Conservation (phyloP, 2,888 invertebrate species). For the Baronia brevicornis region DNA sequence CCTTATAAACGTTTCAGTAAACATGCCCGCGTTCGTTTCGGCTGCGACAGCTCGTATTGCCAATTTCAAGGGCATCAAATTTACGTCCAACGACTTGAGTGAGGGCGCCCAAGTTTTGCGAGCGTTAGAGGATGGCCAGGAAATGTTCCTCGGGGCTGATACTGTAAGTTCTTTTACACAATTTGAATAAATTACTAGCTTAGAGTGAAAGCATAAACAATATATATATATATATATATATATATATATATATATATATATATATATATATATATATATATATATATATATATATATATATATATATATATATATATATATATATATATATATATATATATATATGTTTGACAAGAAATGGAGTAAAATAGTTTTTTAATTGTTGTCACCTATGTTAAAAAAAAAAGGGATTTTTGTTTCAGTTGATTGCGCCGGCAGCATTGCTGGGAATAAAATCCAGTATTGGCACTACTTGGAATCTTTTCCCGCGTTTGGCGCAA, state of each 20-base stretch:
- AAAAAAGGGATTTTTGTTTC: too few relatives aligned
- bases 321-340: background rate
- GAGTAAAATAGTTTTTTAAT: too few relatives aligned
- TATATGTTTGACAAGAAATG: background rate
- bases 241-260: too few relatives aligned
- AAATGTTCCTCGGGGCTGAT: slow-evolving; percentile 81
- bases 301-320: background rate
- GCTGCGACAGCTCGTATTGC: slow-evolving; percentile 78
- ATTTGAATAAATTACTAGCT: background rate
- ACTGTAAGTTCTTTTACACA: slow-evolving; percentile 61
- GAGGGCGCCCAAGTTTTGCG: slow-evolving; percentile 78
- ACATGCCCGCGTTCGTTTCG: slow-evolving; percentile 81
- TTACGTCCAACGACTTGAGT: slow-evolving; percentile 82
- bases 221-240: too few relatives aligned
- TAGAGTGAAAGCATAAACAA: too few relatives aligned
- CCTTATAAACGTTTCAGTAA: too few relatives aligned
- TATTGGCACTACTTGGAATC: slow-evolving; percentile 81
- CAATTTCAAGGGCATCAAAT: slow-evolving; percentile 88
- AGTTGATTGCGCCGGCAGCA: slow-evolving; percentile 81
- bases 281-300: too few relatives aligned
- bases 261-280: too few relatives aligned
- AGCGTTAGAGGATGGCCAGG: slow-evolving; percentile 64
- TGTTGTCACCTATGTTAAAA: too few relatives aligned
- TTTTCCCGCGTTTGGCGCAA: slow-evolving; percentile 76
- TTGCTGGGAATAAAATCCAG: slow-evolving; percentile 82